phyloP scores from a whole-genome alignment of 2,113 vertebrate species.

The Saguinus midas region DNA sequence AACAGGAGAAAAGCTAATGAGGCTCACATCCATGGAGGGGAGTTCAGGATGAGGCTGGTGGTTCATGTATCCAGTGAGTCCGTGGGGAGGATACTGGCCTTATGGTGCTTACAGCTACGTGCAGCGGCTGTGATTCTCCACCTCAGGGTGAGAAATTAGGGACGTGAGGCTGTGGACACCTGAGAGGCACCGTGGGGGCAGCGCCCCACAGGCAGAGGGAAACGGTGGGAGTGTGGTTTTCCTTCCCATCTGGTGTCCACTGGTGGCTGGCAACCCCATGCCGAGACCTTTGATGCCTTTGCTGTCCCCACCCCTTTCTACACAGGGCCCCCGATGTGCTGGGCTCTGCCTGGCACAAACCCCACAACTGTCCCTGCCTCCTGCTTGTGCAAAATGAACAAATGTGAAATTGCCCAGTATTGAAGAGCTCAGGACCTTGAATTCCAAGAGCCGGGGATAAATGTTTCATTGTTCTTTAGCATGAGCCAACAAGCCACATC shows the following conservation, averaged over 20 bases:
- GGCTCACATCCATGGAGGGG: neutral
- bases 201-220: neutral
- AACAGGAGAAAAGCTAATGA: neutral
- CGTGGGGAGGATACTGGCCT: neutral
- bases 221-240: accelerated
- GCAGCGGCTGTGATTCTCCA: neutral
- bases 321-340: neutral
- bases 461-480: neutral
- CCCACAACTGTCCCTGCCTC: accelerated
- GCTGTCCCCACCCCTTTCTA: neutral
- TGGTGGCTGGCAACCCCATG: neutral
- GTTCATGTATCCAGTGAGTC: neutral
- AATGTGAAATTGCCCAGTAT: accelerated
- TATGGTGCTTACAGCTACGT: neutral
- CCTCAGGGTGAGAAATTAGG: neutral
- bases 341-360: neutral
- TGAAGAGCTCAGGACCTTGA: neutral
- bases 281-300: neutral
- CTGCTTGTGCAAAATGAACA: neutral
- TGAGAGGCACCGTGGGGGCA: neutral
- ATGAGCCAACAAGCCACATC: too few relatives aligned
- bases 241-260: neutral
- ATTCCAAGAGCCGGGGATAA: neutral
- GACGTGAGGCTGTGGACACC: neutral
- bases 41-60: neutral